Conservation (phyloP, 2,888 invertebrate genomes). For the Amphipyra tragopoginis region DNA sequence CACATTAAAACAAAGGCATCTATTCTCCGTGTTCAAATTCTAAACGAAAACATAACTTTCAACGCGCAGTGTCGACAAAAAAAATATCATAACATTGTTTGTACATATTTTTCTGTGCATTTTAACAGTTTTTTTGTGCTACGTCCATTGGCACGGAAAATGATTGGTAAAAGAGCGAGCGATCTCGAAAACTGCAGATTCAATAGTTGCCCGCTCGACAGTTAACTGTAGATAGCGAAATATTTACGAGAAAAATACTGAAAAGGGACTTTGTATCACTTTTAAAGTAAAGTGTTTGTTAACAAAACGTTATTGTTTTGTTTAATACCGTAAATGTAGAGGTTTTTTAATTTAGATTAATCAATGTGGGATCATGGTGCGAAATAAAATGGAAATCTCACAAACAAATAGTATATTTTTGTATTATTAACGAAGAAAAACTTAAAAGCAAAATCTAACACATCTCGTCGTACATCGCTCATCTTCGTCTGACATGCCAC, state of each 20-base stretch:
- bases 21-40: background rate
- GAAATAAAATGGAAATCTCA: too few species aligned
- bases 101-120: conserved; percentile 27
- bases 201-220: conserved; percentile 35
- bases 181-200: conserved; percentile 41
- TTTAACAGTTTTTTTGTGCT: conserved; percentile 31
- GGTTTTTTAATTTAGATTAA: too few species aligned
- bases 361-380: too few species aligned
- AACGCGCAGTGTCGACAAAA: conserved; percentile 8
- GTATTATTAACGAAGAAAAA: too few species aligned
- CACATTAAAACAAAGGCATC: too few species aligned
- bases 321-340: background rate
- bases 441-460: too few species aligned
- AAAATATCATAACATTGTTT: conserved; percentile 14
- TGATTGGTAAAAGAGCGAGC: conserved; percentile 45
- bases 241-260: conserved; percentile 32
- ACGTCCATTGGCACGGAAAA: conserved; percentile 35
- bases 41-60: background rate
- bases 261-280: background rate
- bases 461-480: too few species aligned
- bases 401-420: too few species aligned
- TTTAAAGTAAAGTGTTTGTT: background rate
- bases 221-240: conserved; percentile 31
- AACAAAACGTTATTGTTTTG: too few species aligned
- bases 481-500: too few species aligned